A percentile compares a stretch with the other conserved stretches of the same genome.
phyloP scores from a whole-genome alignment of 2,888 invertebrate species.

The Boloria selene region DNA sequence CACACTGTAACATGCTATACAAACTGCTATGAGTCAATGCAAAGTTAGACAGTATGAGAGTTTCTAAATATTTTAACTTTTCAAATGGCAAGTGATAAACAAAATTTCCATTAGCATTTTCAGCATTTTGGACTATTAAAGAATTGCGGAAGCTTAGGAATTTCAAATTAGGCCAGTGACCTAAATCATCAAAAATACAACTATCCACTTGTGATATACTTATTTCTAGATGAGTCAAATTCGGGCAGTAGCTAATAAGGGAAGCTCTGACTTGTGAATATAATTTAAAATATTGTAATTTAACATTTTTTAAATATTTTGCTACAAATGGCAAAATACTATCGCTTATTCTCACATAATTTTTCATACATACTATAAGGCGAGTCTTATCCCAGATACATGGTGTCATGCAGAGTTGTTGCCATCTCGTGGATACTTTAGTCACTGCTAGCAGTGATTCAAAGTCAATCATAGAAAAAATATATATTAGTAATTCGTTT shows the following conservation, averaged over 20 bases:
- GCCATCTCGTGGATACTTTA: slow-evolving; percentile 77
- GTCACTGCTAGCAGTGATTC: slow-evolving; percentile 75
- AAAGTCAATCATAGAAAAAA: slow-evolving; percentile 80
- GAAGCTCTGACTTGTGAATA: slow-evolving; percentile 78
- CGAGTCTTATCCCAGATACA: slow-evolving; percentile 80
- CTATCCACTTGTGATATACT: slow-evolving; percentile 80
- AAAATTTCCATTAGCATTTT: slow-evolving; percentile 75
- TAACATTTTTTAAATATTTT: slow-evolving; percentile 78
- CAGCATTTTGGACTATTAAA: slow-evolving; percentile 72
- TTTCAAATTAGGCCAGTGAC: slow-evolving; percentile 76
- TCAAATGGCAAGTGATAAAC: slow-evolving; percentile 78
- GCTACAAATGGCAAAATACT: slow-evolving; percentile 79
- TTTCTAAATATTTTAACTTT: slow-evolving; percentile 70
- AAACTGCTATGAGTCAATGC: slow-evolving; percentile 74
- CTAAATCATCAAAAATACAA: slow-evolving; percentile 78
- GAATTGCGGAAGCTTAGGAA: slow-evolving; percentile 80
- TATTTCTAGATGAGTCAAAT: slow-evolving; percentile 79
- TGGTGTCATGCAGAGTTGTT: slow-evolving; percentile 74
- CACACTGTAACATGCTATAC: slow-evolving; percentile 75
- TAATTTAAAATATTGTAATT: slow-evolving; percentile 80
- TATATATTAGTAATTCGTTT: slow-evolving; percentile 78
- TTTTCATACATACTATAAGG: slow-evolving; percentile 79
- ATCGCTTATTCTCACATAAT: slow-evolving; percentile 76
- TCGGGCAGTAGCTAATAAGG: slow-evolving; percentile 76
- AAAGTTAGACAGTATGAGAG: slow-evolving; percentile 76